Evolutionary conservation across 64 coral and sea anemone species (phyloP).

Genomic region (Platygyra sinensis): DNA sequence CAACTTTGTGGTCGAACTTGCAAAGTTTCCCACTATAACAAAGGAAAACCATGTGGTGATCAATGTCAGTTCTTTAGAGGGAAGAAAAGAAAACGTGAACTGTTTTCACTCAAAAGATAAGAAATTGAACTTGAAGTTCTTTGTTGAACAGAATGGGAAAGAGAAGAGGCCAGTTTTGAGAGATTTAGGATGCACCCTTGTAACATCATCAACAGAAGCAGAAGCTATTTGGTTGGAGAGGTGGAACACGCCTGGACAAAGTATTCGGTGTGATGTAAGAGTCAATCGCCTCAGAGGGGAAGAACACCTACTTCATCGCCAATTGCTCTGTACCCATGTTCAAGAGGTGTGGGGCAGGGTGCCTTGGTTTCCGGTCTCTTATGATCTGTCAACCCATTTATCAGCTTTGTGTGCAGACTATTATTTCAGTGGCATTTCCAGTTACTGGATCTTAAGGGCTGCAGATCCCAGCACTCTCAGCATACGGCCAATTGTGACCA

Average conservation of each 20-base stretch:
- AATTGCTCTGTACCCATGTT: conserved; percentile 51
- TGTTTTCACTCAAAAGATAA: neutral
- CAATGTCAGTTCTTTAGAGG: neutral
- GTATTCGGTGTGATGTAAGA: conserved; percentile 22
- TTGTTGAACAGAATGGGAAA: conserved; percentile 38
- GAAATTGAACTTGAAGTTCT: conserved; percentile 66
- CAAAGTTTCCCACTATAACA: neutral
- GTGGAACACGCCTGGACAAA: conserved; percentile 4
- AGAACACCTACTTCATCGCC: conserved; percentile 56
- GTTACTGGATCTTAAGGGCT: conserved; percentile 81
- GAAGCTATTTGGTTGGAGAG: conserved; percentile 69
- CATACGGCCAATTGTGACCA: conserved; percentile 65
- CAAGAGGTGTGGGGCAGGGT: conserved; percentile 58
- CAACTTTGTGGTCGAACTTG: conserved; percentile 60
- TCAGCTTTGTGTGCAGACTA: conserved; percentile 72
- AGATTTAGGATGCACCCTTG: conserved; percentile 71
- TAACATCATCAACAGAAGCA: conserved; percentile 59
- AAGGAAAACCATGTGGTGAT: conserved; percentile 14
- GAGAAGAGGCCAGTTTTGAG: conserved; percentile 40
- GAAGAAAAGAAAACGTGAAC: neutral
- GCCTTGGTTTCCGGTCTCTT: conserved; percentile 74
- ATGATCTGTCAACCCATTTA: conserved; percentile 56
- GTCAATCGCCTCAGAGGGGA: conserved; percentile 70
- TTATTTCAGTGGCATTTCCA: conserved; percentile 48
- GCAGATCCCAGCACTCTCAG: conserved; percentile 41